Evolutionary conservation across 2,888 invertebrate genomes (phyloP), one percentile per base, ranked within the genome.

Genomic region (Orchesellides sinensis): DNA sequence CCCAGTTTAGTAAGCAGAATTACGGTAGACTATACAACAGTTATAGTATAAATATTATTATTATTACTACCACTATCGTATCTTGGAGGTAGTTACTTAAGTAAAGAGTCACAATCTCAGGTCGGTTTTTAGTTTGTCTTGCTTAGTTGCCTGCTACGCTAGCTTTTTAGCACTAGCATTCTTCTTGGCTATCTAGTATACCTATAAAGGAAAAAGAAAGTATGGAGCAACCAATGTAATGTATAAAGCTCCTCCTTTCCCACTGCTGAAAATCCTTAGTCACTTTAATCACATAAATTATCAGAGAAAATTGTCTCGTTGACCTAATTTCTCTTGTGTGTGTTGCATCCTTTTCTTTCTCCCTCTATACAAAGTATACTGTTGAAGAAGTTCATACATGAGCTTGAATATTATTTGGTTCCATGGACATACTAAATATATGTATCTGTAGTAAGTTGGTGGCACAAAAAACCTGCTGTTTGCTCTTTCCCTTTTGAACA

Each of bases 261-360:
- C 35, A 47, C 63, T 68, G 83, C 73, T 73, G 32, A 83, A 83
- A 83, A 78, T 73, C 68, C 78, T 78, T 83, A 78, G 78, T 83
- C 83, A 73, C 78, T 83, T 78, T 78, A 83, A 83, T 83, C 83
- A 83, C 83, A 83, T 83, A 83, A 83, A 83, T 83, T 83, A 83
- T 83, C 78, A 56, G 73, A 73, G 40, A 77, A 78, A 83, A 83
- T 83, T 73, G 83, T 83, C 78, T 78, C 70, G 78, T 78, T 78
- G 83, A 83, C 83, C 83, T 45, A 83, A 83, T 83, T 83, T 75
- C 56, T 65, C 59, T 25, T n/a, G 23, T 69, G 45, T 68, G 47
- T 45, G 40, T n/a, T 59, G 45, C 29, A 29, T 69, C 29, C 52
- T 49, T 17, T 21, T 27, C 25, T n/a, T n/a, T n/a, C n/a, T n/a